Evolutionary conservation across 2,888 invertebrate genomes (phyloP).

Genomic region (Euclidia mi): DNA sequence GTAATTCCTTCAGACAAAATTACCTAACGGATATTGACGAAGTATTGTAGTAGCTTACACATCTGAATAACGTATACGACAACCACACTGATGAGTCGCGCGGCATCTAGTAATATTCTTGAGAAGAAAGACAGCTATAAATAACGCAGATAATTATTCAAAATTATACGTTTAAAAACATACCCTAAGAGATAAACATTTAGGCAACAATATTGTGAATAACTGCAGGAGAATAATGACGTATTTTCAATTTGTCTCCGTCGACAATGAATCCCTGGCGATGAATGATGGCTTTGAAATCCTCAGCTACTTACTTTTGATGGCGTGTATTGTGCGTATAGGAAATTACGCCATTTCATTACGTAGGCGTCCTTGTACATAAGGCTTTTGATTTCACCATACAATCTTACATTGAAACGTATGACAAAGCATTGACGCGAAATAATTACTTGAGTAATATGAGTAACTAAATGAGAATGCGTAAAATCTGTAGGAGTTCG

Average conservation of each 20-base stretch:
- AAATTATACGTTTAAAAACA: constrained; percentile 2
- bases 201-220: constrained; percentile 22
- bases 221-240: constrained; percentile 26
- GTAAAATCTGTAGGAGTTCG: no score
- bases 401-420: neutral
- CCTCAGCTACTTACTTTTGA: constrained; percentile 4
- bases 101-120: no score
- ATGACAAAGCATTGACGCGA: no score
- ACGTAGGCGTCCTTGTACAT: neutral
- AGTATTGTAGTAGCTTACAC: no score
- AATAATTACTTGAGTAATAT: no score
- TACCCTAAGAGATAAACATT: constrained; percentile 17
- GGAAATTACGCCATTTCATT: neutral
- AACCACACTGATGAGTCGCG: no score
- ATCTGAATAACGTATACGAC: no score
- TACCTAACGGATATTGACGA: no score
- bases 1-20: no score
- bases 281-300: constrained; percentile 47
- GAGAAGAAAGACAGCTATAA: no score
- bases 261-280: constrained; percentile 30
- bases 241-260: constrained; percentile 48
- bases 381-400: neutral
- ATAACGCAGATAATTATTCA: no score
- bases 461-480: no score
- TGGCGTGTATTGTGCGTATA: neutral